phyloP scores from a whole-genome alignment of 2,113 vertebrate genomes.

The Pica pica region DNA sequence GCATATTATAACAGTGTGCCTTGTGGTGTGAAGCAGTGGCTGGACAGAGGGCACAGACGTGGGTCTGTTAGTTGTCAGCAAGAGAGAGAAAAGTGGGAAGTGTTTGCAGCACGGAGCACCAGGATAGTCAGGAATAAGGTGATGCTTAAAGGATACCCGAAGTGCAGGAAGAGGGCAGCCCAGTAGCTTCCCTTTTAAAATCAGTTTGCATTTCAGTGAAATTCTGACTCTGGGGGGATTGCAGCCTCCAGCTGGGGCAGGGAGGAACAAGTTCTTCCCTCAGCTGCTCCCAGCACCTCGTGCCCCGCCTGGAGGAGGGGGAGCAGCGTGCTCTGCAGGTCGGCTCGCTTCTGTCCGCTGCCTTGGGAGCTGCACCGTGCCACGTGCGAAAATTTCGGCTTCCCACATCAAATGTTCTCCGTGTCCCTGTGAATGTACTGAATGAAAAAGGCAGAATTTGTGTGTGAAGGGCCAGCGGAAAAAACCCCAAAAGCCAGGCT shows the following conservation, averaged over 20 bases:
- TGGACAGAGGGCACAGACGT: background rate
- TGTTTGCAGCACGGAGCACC: background rate
- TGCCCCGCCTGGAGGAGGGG: background rate
- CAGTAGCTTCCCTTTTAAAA: background rate
- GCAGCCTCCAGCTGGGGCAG: background rate
- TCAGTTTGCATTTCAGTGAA: background rate
- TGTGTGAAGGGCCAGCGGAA: accelerated
- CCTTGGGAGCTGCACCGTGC: accelerated
- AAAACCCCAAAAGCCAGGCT: accelerated
- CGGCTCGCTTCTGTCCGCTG: background rate
- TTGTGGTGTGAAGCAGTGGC: background rate
- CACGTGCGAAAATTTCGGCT: background rate
- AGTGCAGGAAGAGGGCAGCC: background rate
- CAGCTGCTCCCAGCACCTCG: background rate
- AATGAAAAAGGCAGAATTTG: accelerated
- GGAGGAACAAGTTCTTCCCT: background rate
- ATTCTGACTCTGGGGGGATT: background rate
- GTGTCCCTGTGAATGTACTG: background rate
- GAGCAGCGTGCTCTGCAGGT: accelerated
- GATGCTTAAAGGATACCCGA: background rate
- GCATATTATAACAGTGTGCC: background rate
- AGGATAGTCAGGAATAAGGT: background rate
- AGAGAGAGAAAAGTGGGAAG: background rate
- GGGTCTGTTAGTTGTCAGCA: background rate
- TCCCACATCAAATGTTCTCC: background rate